Evolutionary conservation across 2,113 vertebrate genomes (phyloP).

Genomic region (Pitta sordida): DNA sequence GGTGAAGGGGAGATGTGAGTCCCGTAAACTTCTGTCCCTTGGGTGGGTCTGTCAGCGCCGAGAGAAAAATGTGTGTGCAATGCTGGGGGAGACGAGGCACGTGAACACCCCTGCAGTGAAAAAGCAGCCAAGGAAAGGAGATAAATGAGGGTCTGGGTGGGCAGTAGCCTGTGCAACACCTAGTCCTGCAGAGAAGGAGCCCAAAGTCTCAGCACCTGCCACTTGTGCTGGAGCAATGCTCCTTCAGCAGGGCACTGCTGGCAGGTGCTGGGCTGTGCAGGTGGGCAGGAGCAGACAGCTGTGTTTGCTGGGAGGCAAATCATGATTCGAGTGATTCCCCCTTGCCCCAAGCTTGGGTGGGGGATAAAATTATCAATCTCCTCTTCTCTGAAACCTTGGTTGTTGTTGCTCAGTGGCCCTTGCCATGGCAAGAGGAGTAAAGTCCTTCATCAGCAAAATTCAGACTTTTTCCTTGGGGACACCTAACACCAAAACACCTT

Average conservation of each 20-base stretch:
- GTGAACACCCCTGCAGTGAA: fast-evolving
- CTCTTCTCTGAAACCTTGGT: neutral
- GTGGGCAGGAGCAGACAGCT: neutral
- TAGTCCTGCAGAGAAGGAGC: neutral
- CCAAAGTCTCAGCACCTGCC: too few species aligned
- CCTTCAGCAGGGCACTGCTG: neutral
- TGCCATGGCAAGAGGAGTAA: neutral
- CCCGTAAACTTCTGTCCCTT: neutral
- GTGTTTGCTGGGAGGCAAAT: neutral
- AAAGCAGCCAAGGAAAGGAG: neutral
- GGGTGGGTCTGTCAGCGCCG: neutral
- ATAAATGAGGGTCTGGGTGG: neutral
- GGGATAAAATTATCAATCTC: neutral
- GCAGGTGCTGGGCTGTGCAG: neutral
- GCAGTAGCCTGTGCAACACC: neutral
- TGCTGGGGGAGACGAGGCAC: neutral
- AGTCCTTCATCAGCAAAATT: neutral
- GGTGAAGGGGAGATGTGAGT: neutral
- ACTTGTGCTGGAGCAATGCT: neutral
- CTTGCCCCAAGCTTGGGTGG: neutral
- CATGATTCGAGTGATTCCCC: neutral
- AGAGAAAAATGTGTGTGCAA: neutral
- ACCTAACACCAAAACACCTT: neutral
- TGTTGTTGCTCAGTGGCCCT: neutral
- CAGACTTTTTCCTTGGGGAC: neutral